A percentile compares a stretch with the other conserved stretches of the same genome.
Evolutionary conservation across 2,113 vertebrate species (phyloP).

Genomic region (Corvus moneduloides): DNA sequence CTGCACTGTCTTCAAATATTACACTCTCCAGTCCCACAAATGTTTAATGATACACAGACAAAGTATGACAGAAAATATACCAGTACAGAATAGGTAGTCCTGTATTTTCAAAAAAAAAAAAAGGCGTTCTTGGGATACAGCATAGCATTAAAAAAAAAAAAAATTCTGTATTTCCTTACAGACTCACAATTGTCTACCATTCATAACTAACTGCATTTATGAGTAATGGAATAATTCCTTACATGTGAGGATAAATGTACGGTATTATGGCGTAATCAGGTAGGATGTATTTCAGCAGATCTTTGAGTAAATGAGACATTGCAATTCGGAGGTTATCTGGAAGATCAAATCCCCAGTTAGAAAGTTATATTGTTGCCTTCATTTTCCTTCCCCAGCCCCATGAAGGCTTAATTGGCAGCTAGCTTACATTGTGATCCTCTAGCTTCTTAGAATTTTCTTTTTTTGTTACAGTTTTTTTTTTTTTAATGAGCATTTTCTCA

Average conservation of each 20-base stretch:
- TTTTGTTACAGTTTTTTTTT: constrained; percentile 51
- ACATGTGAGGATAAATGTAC: neutral
- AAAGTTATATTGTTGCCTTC: constrained; percentile 44
- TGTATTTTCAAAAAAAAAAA: neutral
- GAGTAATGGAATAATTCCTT: constrained; percentile 40
- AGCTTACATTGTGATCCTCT: constrained; percentile 64
- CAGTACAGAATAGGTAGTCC: neutral
- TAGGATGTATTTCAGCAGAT: constrained; percentile 7
- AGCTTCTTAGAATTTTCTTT: constrained; percentile 68
- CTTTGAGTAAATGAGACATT: constrained; percentile 17
- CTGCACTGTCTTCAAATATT: neutral
- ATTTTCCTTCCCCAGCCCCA: constrained; percentile 56
- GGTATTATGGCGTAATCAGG: neutral
- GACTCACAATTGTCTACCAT: neutral
- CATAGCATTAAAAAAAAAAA: neutral
- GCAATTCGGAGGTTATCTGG: constrained; percentile 6
- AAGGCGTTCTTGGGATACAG: neutral
- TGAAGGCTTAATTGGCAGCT: constrained; percentile 72
- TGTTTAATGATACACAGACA: neutral
- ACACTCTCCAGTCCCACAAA: neutral
- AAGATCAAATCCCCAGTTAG: constrained; percentile 59
- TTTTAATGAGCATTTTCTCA: constrained; percentile 66
- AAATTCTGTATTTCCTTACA: neutral
- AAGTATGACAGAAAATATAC: neutral
- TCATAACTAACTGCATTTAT: constrained; percentile 1